A percentile compares a stretch with the other conserved stretches of the same genome.
phyloP scores from a whole-genome alignment of 2,113 vertebrate species.

The Delphinus delphis region DNA sequence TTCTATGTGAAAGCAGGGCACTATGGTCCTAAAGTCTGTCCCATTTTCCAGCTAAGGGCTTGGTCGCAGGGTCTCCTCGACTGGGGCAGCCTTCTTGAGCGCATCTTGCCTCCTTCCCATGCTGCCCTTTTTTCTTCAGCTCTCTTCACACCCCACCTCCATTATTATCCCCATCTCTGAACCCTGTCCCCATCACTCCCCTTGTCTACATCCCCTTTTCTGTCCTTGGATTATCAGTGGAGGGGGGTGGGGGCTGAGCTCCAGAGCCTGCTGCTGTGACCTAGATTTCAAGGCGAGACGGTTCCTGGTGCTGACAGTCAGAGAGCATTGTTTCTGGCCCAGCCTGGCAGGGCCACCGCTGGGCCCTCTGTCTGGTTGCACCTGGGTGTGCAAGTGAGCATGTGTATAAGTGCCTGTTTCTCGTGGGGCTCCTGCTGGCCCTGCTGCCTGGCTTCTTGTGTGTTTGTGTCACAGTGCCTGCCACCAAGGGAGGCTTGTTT shows the following conservation, averaged over 20 bases:
- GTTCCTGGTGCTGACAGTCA: constrained; percentile 75
- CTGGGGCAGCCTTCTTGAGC: not conserved
- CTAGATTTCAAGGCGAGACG: constrained; percentile 72
- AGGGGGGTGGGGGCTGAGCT: constrained; percentile 33
- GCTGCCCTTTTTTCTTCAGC: not conserved
- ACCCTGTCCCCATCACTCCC: not conserved
- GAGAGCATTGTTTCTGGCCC: constrained; percentile 67
- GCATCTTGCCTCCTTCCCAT: not conserved
- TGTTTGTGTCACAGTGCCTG: constrained; percentile 46
- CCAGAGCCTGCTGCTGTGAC: constrained; percentile 65
- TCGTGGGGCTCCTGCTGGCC: not conserved
- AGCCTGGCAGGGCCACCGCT: constrained; percentile 57
- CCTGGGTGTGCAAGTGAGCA: constrained; percentile 47
- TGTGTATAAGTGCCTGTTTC: not conserved
- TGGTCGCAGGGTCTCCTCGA: not conserved
- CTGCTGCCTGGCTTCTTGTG: constrained; percentile 57
- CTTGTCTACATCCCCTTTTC: not conserved
- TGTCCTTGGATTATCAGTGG: constrained; percentile 57
- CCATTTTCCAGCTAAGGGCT: not conserved
- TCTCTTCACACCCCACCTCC: not conserved
- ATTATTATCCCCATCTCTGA: not conserved
- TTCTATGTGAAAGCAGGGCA: not conserved
- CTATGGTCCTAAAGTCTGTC: not conserved
- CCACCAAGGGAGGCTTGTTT: constrained; percentile 49
- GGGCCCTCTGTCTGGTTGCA: constrained; percentile 68